phyloP scores from a whole-genome alignment of 30 jellyfish, hydroid and myxozoan genomes.

The Chrysaora quinquecirrha region DNA sequence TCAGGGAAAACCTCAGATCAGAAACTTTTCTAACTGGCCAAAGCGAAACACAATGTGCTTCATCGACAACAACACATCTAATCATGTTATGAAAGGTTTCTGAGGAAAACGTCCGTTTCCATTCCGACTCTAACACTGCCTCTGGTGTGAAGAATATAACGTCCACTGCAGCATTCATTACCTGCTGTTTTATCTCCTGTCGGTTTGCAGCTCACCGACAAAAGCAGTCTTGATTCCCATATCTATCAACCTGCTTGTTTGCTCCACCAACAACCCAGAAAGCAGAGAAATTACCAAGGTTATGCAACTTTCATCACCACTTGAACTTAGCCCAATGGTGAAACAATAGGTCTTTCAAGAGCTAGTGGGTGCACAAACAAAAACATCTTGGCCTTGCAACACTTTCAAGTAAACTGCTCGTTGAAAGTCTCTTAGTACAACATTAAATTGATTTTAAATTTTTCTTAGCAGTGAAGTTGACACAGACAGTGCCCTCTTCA shows the following conservation, averaged over 20 bases:
- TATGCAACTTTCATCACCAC: background rate
- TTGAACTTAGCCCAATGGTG: background rate
- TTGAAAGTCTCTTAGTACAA: no score
- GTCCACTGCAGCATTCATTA: background rate
- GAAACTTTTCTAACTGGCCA: background rate
- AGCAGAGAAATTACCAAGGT: no score
- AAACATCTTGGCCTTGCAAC: slow-evolving; percentile 7
- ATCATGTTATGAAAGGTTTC: background rate
- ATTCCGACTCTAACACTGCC: slow-evolving; percentile 2
- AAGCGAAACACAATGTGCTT: slow-evolving; percentile 6
- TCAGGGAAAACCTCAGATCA: no score
- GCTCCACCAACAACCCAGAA: no score
- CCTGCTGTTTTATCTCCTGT: background rate
- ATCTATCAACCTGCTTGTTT: background rate
- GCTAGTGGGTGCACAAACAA: slow-evolving; percentile 34
- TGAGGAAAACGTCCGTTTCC: background rate
- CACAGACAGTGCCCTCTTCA: no score
- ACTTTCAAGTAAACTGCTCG: no score
- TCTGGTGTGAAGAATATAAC: slow-evolving; percentile 11
- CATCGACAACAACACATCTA: slow-evolving; percentile 14
- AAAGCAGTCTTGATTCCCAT: slow-evolving; percentile 8
- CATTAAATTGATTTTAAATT: no score
- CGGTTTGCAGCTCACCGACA: slow-evolving; percentile 15
- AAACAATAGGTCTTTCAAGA: slow-evolving; percentile 19
- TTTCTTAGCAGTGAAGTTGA: no score